Percentiles rank a stretch among this genome's conserved stretches.
These are phyloP conservation scores for Gryon sp. DNA, from an alignment of 1,140 invertebrate genomes.

Conservation along the genomic window DNA sequence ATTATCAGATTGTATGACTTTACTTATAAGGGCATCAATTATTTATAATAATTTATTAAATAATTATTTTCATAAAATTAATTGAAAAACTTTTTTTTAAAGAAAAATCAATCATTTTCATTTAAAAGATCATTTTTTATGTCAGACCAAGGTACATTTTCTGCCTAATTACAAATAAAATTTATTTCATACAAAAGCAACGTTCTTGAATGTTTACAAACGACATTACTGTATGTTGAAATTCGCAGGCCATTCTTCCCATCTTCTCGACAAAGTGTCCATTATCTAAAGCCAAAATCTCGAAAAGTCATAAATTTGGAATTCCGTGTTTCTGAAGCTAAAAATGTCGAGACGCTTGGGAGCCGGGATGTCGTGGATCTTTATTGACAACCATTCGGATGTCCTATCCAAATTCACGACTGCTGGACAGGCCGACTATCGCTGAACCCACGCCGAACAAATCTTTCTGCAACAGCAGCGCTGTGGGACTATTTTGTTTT, in stretches of 20 bases:
- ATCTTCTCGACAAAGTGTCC: constrained; percentile 30
- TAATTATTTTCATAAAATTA: too few relatives aligned
- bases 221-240: constrained; percentile 4
- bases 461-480: constrained; percentile 56
- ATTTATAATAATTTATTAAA: too few relatives aligned
- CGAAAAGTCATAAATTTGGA: constrained; percentile 38
- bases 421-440: constrained; percentile 65
- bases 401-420: constrained; percentile 71
- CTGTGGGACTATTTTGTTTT: constrained; percentile 23
- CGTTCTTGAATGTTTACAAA: neutral
- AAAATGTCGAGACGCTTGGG: constrained; percentile 38
- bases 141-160: too few relatives aligned
- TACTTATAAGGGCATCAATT: too few relatives aligned
- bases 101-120: too few relatives aligned
- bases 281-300: constrained; percentile 23
- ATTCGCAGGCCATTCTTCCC: constrained; percentile 15
- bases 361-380: constrained; percentile 54
- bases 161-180: too few relatives aligned
- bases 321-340: constrained; percentile 24
- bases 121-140: too few relatives aligned
- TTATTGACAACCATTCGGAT: constrained; percentile 53
- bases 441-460: constrained; percentile 68
- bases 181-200: too few relatives aligned
- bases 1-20: too few relatives aligned
- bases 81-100: too few relatives aligned